Evolutionary conservation across 2,888 invertebrate species (phyloP).

Genomic region (Thysanoteuthis rhombus): DNA sequence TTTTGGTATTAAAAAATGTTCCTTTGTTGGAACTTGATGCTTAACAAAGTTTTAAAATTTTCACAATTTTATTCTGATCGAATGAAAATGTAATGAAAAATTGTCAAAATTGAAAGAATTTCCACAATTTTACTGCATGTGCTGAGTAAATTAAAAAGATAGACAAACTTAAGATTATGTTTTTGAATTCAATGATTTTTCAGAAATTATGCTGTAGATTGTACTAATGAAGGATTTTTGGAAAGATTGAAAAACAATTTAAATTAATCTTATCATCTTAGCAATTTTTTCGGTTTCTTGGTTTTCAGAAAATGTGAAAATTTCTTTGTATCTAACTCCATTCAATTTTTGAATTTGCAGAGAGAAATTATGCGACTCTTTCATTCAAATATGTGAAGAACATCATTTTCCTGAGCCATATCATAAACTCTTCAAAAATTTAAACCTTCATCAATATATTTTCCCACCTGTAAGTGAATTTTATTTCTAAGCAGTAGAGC

Average conservation of each 20-base stretch:
- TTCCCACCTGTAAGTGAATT: constrained; percentile 56
- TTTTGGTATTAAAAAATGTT: too few relatives aligned
- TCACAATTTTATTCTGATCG: too few relatives aligned
- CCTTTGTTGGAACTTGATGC: too few relatives aligned
- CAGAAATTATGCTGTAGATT: neutral
- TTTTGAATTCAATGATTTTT: too few relatives aligned
- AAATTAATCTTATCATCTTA: neutral
- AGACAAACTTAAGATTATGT: too few relatives aligned
- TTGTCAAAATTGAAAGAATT: too few relatives aligned
- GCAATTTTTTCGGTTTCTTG: neutral
- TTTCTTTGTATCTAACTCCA: neutral
- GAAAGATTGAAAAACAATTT: neutral
- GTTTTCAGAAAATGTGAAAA: neutral
- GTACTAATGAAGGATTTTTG: neutral
- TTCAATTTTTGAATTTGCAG: constrained; percentile 41
- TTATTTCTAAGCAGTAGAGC: neutral
- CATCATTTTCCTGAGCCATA: constrained; percentile 61
- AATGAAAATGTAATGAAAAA: too few relatives aligned
- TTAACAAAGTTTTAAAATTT: too few relatives aligned
- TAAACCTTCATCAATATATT: constrained; percentile 61
- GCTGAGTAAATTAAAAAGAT: too few relatives aligned
- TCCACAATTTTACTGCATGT: too few relatives aligned
- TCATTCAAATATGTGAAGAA: constrained; percentile 65
- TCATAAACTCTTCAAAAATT: constrained; percentile 60
- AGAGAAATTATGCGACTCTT: constrained; percentile 63